Evolutionary conservation across 35 echinoderm and acorn worm genomes (phyloP), one percentile per base, ranked within the genome.

Genomic region (Amphiura filiformis): DNA sequence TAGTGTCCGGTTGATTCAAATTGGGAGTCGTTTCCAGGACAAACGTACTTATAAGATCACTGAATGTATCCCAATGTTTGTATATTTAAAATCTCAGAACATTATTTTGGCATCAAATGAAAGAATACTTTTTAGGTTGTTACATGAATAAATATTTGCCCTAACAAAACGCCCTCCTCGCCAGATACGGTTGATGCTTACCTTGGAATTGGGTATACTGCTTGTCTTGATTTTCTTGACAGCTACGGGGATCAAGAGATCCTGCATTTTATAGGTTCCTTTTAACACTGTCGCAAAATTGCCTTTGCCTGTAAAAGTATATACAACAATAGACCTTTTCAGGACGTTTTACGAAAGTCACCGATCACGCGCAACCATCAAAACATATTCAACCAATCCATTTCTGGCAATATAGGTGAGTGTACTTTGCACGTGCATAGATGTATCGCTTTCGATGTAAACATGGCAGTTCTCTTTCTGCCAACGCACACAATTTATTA

Each of bases 251-350:
- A 98, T 87, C 61, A 70, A 39, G n/a, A 86, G 84, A 30, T 87
- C 90, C n/a, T 94, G 79, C 82, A 92, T 82, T 36, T 86, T 86
- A 79, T 91, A 98, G 0, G 35, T 92, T 11, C 96, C 96, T 84
- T 94, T 98, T 49, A 98, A 39, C 38, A 98, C 96, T 15, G 93
- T 94, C n/a, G 92, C 96, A 94, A 98, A 98, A 81, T 98, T 98
- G 31, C 96, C 96, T 76, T 98, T 98, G 38, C 96, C 96, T 98
- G 44, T 20, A 52, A 11, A 20, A 52, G 20, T 86, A 15, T 34
- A 84, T 17, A 20, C 35, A 88, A 23, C 36, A 86, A 35, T 0
- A 11, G 20, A 52, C 44, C 7, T 11, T 11, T 7, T 11, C 20
- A 11, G 20, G 20, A 11, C 7, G 44, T 52, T 52, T 11, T 52